Evolutionary conservation across 2,113 vertebrate species (phyloP).

Genomic region (Etheostoma spectabile): DNA sequence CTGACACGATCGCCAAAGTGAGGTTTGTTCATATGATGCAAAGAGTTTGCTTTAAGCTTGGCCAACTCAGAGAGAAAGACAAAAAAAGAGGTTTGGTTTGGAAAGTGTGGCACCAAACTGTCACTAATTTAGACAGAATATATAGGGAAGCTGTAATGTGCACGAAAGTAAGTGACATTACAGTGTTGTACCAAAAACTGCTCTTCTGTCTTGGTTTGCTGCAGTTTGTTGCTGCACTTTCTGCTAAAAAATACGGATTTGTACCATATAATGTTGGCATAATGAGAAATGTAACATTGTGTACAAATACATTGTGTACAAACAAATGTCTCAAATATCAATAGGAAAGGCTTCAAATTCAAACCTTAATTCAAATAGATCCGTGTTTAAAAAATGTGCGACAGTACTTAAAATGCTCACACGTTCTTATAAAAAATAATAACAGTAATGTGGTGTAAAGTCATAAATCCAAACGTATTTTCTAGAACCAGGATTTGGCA

Average conservation of each 20-base stretch:
- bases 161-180: conserved; percentile 3
- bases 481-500: not conserved
- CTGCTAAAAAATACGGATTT: conserved; percentile 12
- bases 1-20: not conserved
- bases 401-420: conserved; percentile 17
- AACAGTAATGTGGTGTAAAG: not conserved
- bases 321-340: not conserved
- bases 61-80: conserved; percentile 25
- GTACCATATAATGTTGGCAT: conserved; percentile 2
- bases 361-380: not conserved
- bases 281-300: conserved; percentile 20
- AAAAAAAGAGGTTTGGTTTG: conserved; percentile 34
- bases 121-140: not conserved
- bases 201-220: not conserved
- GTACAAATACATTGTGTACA: conserved; percentile 89
- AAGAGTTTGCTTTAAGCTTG: conserved; percentile 6
- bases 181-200: not conserved
- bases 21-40: not conserved
- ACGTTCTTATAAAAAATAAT: conserved; percentile 14
- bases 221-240: conserved; percentile 73
- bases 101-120: conserved; percentile 7
- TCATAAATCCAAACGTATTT: not conserved
- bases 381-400: conserved; percentile 24
- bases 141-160: not conserved
- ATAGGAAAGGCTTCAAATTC: not conserved